A percentile compares a stretch with the other conserved stretches of the same genome.
phyloP scores from a whole-genome alignment of 2,797 vertebrate species.

The Champsocephalus esox region DNA sequence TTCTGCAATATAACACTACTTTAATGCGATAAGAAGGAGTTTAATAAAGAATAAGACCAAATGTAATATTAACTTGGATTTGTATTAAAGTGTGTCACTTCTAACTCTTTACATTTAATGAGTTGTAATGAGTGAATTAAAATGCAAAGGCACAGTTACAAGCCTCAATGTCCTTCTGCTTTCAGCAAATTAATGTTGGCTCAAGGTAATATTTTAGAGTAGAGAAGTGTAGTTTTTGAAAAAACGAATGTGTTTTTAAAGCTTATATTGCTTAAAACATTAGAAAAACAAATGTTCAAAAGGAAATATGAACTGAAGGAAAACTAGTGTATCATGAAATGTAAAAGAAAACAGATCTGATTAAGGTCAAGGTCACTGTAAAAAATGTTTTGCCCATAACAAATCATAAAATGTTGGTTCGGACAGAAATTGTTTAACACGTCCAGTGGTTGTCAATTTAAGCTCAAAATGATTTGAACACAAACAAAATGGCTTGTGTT shows the following conservation, averaged over 20 bases:
- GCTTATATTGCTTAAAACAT: neutral
- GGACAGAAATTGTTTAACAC: no score
- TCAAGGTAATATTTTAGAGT: neutral
- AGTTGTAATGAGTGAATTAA: slow-evolving; percentile 22
- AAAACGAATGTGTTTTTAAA: neutral
- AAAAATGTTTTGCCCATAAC: no score
- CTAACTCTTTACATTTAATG: slow-evolving; percentile 29
- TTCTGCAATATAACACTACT: slow-evolving; percentile 2
- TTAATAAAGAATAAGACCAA: slow-evolving; percentile 18
- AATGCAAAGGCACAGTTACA: slow-evolving; percentile 9
- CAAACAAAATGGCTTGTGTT: neutral
- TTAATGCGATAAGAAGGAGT: slow-evolving; percentile 21
- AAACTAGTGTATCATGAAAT: neutral
- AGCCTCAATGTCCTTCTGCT: neutral
- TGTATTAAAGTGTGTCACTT: slow-evolving; percentile 29
- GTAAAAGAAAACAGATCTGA: neutral
- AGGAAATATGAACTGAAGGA: neutral
- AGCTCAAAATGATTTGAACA: neutral
- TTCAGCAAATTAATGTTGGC: neutral
- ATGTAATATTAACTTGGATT: slow-evolving; percentile 33
- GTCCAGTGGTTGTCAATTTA: no score
- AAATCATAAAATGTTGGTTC: no score
- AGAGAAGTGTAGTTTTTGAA: neutral
- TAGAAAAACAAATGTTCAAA: neutral
- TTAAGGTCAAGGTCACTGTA: neutral